Evolutionary conservation across 2,113 vertebrate genomes (phyloP), one percentile per base, ranked within the genome.

Genomic region (Cinclus mexicanus): DNA sequence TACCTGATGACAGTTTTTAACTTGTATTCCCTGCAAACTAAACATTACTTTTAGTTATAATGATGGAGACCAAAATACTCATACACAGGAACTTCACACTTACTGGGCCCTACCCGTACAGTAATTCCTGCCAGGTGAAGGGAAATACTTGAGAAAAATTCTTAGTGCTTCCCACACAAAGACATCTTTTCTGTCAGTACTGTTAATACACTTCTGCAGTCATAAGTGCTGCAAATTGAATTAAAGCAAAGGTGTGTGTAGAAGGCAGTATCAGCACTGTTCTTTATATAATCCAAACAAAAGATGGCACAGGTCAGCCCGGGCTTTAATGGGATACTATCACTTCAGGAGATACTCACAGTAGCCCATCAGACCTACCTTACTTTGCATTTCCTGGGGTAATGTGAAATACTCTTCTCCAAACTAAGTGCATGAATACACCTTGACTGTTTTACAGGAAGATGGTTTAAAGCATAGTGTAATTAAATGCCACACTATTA

Each of bases 401-500:
- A 90, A 71, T 17, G 15, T 72, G 70, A 91, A 95, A 90, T 50
- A 93, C 4, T 72, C 39, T 71, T 64, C 81, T 61, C 65, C 61
- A 82, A 79, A 53, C 24, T 35, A 89, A 94, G 46, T 65, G 37
- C 49, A 64, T 68, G 86, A 60, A 86, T 31, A 94, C 12, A 92
- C 60, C 76, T 64, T 65, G 88, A 87, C 60, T 37, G 41, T 31
- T 94, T 92, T 87, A 94, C 37, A 89, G 71, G 78, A 93, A 69
- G 69, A 44, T 16, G 76, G 75, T 37, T 94, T 85, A 94, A 95
- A 93, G 70, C 83, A 60, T 14, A 67, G 8, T 17, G 19, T 92
- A 97, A 97, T 96, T 94, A 95, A 88, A 94, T 41, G 69, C 50
- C 35, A 44, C 35, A 42, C 19, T 50, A 65, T 71, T 90, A 93